A percentile compares a stretch with the other conserved stretches of the same genome.
phyloP scores from a whole-genome alignment of 2,113 vertebrate genomes.

The Cyprinodon variegatus region DNA sequence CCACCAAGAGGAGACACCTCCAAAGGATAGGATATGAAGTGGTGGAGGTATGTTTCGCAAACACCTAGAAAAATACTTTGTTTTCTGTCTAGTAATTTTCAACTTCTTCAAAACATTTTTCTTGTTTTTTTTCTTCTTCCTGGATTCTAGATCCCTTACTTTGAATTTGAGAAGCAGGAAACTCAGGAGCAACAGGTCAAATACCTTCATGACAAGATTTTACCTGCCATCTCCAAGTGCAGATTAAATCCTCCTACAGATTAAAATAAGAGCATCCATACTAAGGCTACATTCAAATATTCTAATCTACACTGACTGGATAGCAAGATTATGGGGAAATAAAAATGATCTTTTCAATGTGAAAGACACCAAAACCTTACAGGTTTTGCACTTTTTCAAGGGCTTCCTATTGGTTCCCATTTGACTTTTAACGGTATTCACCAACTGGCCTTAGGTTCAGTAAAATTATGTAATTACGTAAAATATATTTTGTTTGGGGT shows the following conservation, averaged over 20 bases:
- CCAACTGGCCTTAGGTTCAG: not conserved
- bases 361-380: not conserved
- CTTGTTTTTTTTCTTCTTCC: not conserved
- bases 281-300: not conserved
- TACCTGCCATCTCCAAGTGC: slow-evolving; percentile 43
- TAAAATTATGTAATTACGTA: not conserved
- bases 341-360: not conserved
- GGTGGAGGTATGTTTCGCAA: slow-evolving; percentile 41
- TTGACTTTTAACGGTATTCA: not conserved
- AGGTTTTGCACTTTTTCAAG: not conserved
- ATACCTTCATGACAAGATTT: slow-evolving; percentile 48
- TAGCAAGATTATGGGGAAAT: no score
- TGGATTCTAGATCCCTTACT: slow-evolving; percentile 48
- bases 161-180: slow-evolving; percentile 49
- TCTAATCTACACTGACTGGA: not conserved
- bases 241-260: not conserved
- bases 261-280: not conserved
- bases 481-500: not conserved
- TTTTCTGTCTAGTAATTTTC: not conserved
- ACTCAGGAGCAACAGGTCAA: slow-evolving; percentile 18
- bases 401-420: not conserved
- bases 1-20: slow-evolving; percentile 60
- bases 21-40: slow-evolving; percentile 43
- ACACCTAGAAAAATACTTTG: no score
- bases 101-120: not conserved